A percentile compares a stretch with the other conserved stretches of the same genome.
Conservation (phyloP, 1,140 invertebrate species). For the Atta cephalotes region DNA sequence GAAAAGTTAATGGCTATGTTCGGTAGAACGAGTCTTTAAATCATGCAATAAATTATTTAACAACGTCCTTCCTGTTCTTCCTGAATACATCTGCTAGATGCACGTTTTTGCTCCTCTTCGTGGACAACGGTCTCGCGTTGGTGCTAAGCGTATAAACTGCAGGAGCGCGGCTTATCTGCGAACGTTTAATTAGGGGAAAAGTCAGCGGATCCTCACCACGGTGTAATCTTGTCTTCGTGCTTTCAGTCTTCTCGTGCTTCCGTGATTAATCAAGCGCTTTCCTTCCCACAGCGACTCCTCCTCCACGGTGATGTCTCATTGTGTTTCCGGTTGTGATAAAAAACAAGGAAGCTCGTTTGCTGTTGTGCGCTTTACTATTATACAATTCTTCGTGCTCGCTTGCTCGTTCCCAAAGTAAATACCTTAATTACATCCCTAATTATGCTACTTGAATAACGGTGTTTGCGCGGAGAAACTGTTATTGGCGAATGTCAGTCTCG, state of each 20-base stretch:
- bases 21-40: not conserved
- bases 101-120: constrained; percentile 3
- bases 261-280: constrained; percentile 29
- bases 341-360: constrained; percentile 49
- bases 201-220: constrained; percentile 38
- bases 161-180: constrained; percentile 32
- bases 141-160: constrained; percentile 40
- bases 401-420: not conserved
- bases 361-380: not conserved
- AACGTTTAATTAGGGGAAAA: constrained; percentile 68
- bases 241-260: not conserved
- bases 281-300: not conserved
- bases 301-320: not conserved
- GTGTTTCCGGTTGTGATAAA: constrained; percentile 51
- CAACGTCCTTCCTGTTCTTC: not conserved
- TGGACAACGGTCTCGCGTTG: constrained; percentile 11
- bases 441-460: not conserved
- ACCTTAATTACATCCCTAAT: constrained; percentile 63
- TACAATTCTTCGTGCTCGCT: constrained; percentile 12
- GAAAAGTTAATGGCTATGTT: not conserved
- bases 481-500: constrained; percentile 55
- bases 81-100: not conserved
- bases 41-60: constrained; percentile 22
- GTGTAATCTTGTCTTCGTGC: constrained; percentile 31
- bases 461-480: constrained; percentile 22